Evolutionary conservation across 2,797 vertebrate species (phyloP).

Genomic region (Distichodus sexfasciatus): DNA sequence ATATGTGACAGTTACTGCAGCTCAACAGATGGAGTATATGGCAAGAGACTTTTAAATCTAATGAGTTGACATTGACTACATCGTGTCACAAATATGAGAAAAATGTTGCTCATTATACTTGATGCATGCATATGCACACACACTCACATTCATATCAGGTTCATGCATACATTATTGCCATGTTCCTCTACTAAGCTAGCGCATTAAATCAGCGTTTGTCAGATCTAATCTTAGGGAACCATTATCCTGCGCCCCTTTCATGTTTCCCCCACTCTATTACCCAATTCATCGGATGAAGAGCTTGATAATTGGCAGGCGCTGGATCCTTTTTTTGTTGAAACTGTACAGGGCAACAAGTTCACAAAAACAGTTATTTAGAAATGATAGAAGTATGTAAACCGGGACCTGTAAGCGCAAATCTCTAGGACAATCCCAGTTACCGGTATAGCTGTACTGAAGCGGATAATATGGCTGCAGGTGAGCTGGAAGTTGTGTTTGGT

Average conservation of each 20-base stretch:
- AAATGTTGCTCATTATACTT: background rate
- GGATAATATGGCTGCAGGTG: slow-evolving; percentile 10
- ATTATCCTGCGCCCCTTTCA: background rate
- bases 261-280: background rate
- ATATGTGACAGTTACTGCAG: slow-evolving; percentile 1
- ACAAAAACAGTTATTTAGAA: background rate
- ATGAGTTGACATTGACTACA: slow-evolving; percentile 8
- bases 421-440: background rate
- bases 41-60: slow-evolving; percentile 10
- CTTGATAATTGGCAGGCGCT: background rate
- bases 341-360: background rate
- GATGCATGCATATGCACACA: background rate
- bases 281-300: background rate
- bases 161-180: background rate
- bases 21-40: slow-evolving; percentile 31
- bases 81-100: background rate
- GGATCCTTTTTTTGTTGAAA: background rate
- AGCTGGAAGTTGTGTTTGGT: slow-evolving; percentile 25
- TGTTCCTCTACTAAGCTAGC: background rate
- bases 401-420: background rate
- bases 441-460: slow-evolving; percentile 2
- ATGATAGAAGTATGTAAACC: background rate
- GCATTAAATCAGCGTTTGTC: background rate
- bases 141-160: background rate
- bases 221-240: background rate